Evolutionary conservation across 2,113 vertebrate genomes (phyloP).

Genomic region (Rhegmatorhina hoffmannsi): DNA sequence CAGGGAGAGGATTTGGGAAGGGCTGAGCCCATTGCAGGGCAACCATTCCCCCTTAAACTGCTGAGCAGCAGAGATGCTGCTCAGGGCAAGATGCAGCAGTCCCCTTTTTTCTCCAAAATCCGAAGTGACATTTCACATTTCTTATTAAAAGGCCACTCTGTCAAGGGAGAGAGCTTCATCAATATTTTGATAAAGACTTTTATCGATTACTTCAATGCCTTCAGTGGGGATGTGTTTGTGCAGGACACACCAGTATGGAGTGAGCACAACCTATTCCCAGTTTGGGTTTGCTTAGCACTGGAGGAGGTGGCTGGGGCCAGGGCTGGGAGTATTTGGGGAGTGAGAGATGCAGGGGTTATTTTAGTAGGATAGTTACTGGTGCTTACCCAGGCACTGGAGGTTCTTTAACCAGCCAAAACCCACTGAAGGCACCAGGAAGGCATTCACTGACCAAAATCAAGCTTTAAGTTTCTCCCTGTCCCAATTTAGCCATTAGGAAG

Average conservation of each 20-base stretch:
- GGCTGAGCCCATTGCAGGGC: background rate
- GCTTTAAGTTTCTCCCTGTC: background rate
- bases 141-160: background rate
- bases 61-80: background rate
- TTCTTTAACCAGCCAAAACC: background rate
- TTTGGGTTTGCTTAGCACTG: background rate
- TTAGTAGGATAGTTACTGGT: background rate
- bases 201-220: background rate
- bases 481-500: background rate
- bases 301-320: background rate
- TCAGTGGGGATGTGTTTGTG: background rate
- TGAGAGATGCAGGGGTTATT: background rate
- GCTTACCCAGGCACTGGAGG: background rate
- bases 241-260: fast-evolving
- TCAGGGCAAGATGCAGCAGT: background rate
- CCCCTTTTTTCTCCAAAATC: background rate
- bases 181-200: background rate
- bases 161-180: background rate
- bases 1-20: background rate
- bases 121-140: background rate
- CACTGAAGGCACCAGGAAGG: background rate
- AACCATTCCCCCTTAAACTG: background rate
- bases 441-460: background rate
- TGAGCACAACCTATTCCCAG: fast-evolving
- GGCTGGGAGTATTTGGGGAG: background rate